Conservation (phyloP, 2,797 vertebrate genomes). For the Buceros bicornis region DNA sequence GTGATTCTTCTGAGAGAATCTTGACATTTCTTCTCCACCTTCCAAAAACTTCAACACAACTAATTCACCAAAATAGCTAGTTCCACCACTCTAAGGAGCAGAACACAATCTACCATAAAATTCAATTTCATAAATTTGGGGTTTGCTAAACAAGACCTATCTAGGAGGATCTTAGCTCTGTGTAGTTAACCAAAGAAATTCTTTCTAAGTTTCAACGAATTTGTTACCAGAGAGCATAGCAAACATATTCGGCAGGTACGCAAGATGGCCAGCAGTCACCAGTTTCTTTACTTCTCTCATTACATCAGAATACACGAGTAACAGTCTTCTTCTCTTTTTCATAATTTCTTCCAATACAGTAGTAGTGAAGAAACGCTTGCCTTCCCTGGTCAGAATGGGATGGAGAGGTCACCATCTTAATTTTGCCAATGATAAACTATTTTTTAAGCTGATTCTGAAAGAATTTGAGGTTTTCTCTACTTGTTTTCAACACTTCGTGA, state of each 20-base stretch:
- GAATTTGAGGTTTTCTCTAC: neutral
- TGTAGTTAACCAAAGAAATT: neutral
- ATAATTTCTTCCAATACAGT: neutral
- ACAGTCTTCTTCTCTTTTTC: neutral
- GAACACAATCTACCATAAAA: neutral
- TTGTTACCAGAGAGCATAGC: neutral
- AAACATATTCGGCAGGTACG: neutral
- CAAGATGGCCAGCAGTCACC: neutral
- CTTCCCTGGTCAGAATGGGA: neutral
- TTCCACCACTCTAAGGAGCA: neutral
- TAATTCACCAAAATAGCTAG: neutral
- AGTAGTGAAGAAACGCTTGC: neutral
- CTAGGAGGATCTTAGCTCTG: neutral
- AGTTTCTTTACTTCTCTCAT: neutral
- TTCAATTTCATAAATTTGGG: accelerated
- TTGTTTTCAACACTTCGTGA: neutral
- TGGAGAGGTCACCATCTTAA: neutral
- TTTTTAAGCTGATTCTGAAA: neutral
- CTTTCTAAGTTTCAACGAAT: neutral
- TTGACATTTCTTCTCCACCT: neutral
- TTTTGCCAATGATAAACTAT: neutral
- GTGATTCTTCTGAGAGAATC: neutral
- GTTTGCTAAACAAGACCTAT: neutral
- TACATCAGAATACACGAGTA: neutral
- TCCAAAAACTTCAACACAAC: neutral